A percentile compares a stretch with the other conserved stretches of the same genome.
Evolutionary conservation across 2,888 invertebrate species (phyloP).

Genomic region (Eutolmus rufibarbis): DNA sequence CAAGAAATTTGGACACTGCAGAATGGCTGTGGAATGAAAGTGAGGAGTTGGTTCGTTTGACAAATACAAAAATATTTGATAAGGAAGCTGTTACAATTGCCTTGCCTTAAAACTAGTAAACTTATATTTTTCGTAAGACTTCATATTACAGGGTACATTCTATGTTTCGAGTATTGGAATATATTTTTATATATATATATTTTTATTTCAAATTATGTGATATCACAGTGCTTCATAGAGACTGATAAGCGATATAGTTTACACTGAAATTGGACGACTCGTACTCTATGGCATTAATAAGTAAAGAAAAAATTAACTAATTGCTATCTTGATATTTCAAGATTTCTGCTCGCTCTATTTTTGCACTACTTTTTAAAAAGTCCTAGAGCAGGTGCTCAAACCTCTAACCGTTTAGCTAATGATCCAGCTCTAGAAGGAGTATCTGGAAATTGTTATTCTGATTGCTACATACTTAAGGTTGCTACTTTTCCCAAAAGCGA

Average conservation of each 20-base stretch:
- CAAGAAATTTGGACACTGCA: constrained; percentile 66
- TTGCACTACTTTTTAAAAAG: constrained; percentile 52
- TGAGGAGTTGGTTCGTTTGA: constrained; percentile 56
- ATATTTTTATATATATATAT: too few relatives aligned
- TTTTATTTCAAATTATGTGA: too few relatives aligned
- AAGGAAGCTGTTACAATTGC: too few relatives aligned
- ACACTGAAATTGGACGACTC: too few relatives aligned
- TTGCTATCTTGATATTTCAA: neutral
- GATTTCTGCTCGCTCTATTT: neutral
- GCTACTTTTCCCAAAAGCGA: constrained; percentile 65
- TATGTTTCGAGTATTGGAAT: too few relatives aligned
- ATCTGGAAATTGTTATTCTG: constrained; percentile 64
- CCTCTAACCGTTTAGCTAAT: constrained; percentile 57
- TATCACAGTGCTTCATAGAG: too few relatives aligned
- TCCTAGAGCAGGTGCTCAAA: constrained; percentile 60
- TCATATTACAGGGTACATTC: too few relatives aligned
- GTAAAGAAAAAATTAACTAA: too few relatives aligned
- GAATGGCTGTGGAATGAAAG: constrained; percentile 69
- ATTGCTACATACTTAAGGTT: constrained; percentile 66
- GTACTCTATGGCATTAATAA: too few relatives aligned
- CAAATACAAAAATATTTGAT: neutral
- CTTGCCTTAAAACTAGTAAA: too few relatives aligned
- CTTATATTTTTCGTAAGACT: too few relatives aligned
- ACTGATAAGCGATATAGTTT: too few relatives aligned
- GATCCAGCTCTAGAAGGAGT: constrained; percentile 58